Evolutionary conservation across 2,888 invertebrate species (phyloP).

Genomic region (Sarcophaga subvicina): DNA sequence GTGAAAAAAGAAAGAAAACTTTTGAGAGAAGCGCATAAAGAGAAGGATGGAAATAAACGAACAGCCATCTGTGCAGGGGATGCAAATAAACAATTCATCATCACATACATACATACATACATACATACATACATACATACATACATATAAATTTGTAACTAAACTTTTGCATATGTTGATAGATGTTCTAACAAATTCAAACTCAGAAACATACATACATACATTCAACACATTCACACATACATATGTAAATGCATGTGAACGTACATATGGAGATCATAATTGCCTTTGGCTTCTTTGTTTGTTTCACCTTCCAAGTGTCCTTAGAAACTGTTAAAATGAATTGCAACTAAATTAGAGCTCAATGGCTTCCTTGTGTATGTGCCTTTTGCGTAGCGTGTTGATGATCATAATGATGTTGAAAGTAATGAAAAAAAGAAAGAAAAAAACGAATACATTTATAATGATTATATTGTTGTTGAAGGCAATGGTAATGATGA

Average conservation of each 20-base stretch:
- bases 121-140: background rate
- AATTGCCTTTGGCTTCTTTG: slow-evolving; percentile 27
- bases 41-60: background rate
- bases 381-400: slow-evolving; percentile 46
- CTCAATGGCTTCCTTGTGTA: slow-evolving; percentile 41
- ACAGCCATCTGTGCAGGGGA: background rate
- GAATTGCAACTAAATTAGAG: slow-evolving; percentile 44
- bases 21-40: background rate
- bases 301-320: slow-evolving; percentile 23
- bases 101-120: too few species aligned
- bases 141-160: background rate
- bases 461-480: background rate
- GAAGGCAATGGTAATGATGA: background rate
- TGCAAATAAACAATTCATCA: slow-evolving; percentile 18
- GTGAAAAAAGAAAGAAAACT: background rate
- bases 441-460: background rate
- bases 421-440: slow-evolving; percentile 5
- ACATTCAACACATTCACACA: background rate
- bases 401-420: slow-evolving; percentile 32
- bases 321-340: slow-evolving; percentile 34
- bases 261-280: background rate
- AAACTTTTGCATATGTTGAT: background rate
- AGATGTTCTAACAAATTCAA: slow-evolving; percentile 4
- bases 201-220: background rate
- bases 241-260: background rate